These are phyloP conservation scores for Lucilia sericata DNA, from an alignment of 1,140 invertebrate species.

Conservation along the genomic window DNA sequence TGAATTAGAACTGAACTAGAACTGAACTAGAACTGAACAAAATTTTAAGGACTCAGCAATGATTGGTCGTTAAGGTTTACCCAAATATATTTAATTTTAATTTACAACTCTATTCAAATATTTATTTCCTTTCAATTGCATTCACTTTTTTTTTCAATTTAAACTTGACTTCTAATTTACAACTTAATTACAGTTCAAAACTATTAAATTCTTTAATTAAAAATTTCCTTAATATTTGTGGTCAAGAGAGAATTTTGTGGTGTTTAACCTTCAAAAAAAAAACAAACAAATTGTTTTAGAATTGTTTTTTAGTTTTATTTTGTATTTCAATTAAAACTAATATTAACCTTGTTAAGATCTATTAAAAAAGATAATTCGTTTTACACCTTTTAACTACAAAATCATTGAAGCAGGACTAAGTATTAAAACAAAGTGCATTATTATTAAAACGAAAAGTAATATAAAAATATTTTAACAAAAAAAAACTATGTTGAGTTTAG, in stretches of 20 bases:
- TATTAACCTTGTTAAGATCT: slow-evolving; percentile 9
- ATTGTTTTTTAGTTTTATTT: neutral
- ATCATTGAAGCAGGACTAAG: slow-evolving; percentile 18
- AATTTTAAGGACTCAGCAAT: too few species aligned
- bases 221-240: slow-evolving; percentile 57
- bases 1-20: too few species aligned
- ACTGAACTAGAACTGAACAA: too few species aligned
- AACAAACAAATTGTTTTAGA: neutral
- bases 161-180: neutral
- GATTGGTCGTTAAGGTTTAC: too few species aligned
- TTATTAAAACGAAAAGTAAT: too few species aligned
- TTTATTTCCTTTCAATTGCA: neutral
- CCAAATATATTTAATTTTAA: too few species aligned
- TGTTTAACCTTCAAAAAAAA: neutral
- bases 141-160: neutral
- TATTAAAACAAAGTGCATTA: neutral
- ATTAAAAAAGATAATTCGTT: slow-evolving; percentile 19
- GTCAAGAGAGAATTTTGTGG: slow-evolving; percentile 44
- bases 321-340: neutral
- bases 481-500: neutral
- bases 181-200: neutral
- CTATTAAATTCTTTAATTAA: neutral
- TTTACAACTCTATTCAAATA: too few species aligned
- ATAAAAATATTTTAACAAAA: too few species aligned
- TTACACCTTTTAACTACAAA: slow-evolving; percentile 27